Evolutionary conservation across 2,113 vertebrate genomes (phyloP).

Genomic region (Corapipo altera): DNA sequence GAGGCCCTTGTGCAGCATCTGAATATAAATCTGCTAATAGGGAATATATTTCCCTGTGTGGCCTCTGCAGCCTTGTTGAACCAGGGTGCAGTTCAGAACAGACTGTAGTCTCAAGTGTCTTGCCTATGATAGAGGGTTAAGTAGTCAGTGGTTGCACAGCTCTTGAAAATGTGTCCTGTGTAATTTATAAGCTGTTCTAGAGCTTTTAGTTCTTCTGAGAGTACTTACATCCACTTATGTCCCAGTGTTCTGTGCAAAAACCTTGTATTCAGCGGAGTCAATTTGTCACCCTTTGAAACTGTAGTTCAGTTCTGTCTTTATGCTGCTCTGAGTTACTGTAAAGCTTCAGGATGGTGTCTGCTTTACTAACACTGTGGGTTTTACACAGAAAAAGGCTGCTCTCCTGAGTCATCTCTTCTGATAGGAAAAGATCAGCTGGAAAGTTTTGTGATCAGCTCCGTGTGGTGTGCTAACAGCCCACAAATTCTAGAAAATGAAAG

Average conservation of each 20-base stretch:
- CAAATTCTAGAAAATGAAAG: neutral
- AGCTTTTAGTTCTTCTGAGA: slow-evolving; percentile 45
- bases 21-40: neutral
- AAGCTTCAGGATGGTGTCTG: neutral
- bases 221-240: slow-evolving; percentile 42
- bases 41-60: neutral
- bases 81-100: neutral
- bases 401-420: slow-evolving; percentile 35
- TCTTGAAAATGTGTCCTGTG: neutral
- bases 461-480: neutral
- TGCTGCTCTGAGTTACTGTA: neutral
- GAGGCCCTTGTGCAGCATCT: neutral
- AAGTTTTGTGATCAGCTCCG: slow-evolving; percentile 6
- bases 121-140: neutral
- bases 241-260: slow-evolving; percentile 3
- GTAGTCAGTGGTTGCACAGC: neutral
- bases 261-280: neutral
- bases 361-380: slow-evolving; percentile 20
- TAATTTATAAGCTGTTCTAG: slow-evolving; percentile 33
- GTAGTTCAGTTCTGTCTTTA: slow-evolving; percentile 10
- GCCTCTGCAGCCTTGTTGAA: neutral
- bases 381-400: slow-evolving; percentile 17
- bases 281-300: slow-evolving; percentile 40
- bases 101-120: neutral
- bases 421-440: slow-evolving; percentile 32